Evolutionary conservation across 2,888 invertebrate species (phyloP).

Genomic region (Arrhopalites spinosus): DNA sequence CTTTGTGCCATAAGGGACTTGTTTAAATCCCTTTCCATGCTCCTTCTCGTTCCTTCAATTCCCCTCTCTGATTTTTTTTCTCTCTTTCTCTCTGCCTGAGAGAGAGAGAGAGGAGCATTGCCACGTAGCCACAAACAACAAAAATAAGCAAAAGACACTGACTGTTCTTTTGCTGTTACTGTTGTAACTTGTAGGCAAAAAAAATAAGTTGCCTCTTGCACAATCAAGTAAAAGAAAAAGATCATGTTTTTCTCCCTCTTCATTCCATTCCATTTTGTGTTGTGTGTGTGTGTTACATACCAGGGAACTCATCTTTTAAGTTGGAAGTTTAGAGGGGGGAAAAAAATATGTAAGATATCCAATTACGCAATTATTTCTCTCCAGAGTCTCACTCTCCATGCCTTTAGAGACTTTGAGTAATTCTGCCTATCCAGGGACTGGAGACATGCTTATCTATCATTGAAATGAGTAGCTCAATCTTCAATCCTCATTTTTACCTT

Average conservation of each 20-base stretch:
- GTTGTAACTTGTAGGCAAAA: no score
- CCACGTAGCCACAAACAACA: not conserved
- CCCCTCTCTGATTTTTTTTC: not conserved
- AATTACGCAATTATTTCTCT: constrained; percentile 32
- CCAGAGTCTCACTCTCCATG: constrained; percentile 5
- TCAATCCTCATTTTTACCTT: constrained; percentile 2
- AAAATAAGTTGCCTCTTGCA: no score
- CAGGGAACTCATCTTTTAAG: not conserved
- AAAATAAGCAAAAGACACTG: no score
- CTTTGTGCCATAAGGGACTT: constrained; percentile 13
- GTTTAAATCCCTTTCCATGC: constrained; percentile 7
- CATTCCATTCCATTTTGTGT: no score
- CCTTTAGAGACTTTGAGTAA: not conserved
- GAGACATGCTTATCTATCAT: no score
- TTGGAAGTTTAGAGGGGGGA: not conserved
- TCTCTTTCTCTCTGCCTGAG: no score
- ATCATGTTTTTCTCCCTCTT: no score
- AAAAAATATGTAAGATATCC: constrained; percentile 26
- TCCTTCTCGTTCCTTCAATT: not conserved
- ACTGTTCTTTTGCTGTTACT: no score
- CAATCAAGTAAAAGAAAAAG: no score
- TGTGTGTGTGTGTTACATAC: not conserved
- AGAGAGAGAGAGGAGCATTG: not conserved
- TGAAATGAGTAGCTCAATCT: not conserved
- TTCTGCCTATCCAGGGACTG: not conserved